A percentile compares a stretch with the other conserved stretches of the same genome.
These are phyloP conservation scores for Hydropsyche tenuis DNA, from an alignment of 1,140 invertebrate genomes.

Conservation along the genomic window DNA sequence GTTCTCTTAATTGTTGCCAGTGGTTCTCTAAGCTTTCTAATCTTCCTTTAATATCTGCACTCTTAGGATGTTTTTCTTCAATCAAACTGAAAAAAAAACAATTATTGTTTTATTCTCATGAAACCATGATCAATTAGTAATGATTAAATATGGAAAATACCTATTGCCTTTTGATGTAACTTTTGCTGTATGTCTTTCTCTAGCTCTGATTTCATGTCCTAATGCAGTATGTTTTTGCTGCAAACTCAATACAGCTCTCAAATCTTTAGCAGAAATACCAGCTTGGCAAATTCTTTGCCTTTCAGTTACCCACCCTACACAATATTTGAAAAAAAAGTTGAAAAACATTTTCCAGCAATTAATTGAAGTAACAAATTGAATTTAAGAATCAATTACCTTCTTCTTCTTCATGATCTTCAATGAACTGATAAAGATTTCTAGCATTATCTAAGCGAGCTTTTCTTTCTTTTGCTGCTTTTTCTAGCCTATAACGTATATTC, in stretches of 20 bases:
- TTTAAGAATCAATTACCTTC: conserved; percentile 65
- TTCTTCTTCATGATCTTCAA: conserved; percentile 93
- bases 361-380: too few species aligned
- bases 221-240: conserved; percentile 95
- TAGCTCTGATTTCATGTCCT: conserved; percentile 89
- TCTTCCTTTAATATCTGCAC: conserved; percentile 77
- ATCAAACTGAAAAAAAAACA: conserved; percentile 65
- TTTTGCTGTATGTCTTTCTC: conserved; percentile 61
- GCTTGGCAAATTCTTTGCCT: conserved; percentile 90
- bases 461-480: conserved; percentile 77
- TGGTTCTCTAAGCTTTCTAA: conserved; percentile 83
- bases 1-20: conserved; percentile 84
- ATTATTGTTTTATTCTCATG: background rate
- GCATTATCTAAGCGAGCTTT: conserved; percentile 88
- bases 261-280: conserved; percentile 91
- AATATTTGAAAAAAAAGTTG: conserved; percentile 22
- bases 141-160: conserved; percentile 45
- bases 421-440: conserved; percentile 92
- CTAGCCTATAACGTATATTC: conserved; percentile 59
- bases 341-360: background rate
- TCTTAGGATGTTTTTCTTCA: conserved; percentile 76
- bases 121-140: background rate
- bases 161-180: conserved; percentile 59
- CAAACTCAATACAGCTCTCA: conserved; percentile 86
- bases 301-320: conserved; percentile 87